Base-by-base conservation (phyloP, 2,888 invertebrate genomes). In the Sinopyrophorus schimmeli region DNA sequence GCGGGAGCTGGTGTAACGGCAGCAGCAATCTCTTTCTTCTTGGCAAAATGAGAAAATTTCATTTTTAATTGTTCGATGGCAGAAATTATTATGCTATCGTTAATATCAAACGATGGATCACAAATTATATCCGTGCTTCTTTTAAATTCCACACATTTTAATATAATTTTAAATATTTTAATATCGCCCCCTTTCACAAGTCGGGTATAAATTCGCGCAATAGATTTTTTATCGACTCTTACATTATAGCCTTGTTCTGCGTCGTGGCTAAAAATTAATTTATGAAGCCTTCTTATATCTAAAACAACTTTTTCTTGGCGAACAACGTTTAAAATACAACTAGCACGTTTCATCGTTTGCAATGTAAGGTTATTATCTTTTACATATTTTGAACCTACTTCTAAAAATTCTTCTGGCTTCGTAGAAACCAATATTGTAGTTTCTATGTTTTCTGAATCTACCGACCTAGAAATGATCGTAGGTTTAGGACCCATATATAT, bases 161-260 rank as follows among this genome's bases (percentile, higher is more conserved):
- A 60, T 31, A 72, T 66, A n/a, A 81, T 60, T 64, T 75, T 74
- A 11, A 78, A 75, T 10, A 77, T 72, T 65, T 80, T 79, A 3
- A 85, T 69, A 43, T 79, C 76, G 5, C 81, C 80, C 30, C 81
- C 81, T 40, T 71, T 70, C 1, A 77, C 76, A 46, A 89, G 69
- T 42, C 77, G 76, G 14, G 74, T 71, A 11, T 87, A 64, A 9
- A 89, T 65, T 9, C 86, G 76, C 4, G 76, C 64, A 14, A 89
- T 62, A 0, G 87, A 83, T 64, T 83, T 85, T 52, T 79, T 79
- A 64, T 87, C 86, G 30, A 83, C 79, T 43, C 72, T 77, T 0
- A 77, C 79, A 3, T 74, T 67, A 32, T 75, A 73, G 0, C 80
- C 80, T 67, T 80, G 79, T 42, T 74, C 41, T 9, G 26, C 39